Percentiles rank a stretch among this genome's conserved stretches.
Evolutionary conservation across 2,113 vertebrate species (phyloP).

Genomic region (Scatophagus argus): DNA sequence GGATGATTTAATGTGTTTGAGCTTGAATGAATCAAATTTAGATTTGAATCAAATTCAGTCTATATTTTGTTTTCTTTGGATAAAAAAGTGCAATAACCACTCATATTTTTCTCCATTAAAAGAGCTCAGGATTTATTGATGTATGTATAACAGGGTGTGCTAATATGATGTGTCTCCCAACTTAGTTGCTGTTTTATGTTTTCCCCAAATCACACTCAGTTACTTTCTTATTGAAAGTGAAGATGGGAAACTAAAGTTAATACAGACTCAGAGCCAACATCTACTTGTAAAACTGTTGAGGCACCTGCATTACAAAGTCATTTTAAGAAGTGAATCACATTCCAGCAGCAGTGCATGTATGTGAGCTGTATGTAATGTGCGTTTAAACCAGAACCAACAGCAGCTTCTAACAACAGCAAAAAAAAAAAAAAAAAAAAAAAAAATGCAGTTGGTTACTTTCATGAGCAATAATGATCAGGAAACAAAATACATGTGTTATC

Average conservation of each 20-base stretch:
- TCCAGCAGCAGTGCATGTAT: neutral
- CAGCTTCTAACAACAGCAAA: neutral
- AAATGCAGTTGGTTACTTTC: neutral
- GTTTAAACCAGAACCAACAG: neutral
- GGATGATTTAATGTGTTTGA: neutral
- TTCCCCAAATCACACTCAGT: neutral
- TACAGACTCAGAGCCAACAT: neutral
- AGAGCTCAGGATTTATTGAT: too few species aligned
- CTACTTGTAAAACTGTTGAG: neutral
- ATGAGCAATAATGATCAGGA: neutral
- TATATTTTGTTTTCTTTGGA: neutral
- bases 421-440: too few species aligned
- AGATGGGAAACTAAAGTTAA: neutral
- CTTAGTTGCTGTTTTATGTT: too few species aligned
- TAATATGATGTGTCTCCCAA: too few species aligned
- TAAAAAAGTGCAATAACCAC: too few species aligned
- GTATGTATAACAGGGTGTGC: too few species aligned
- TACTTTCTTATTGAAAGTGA: neutral
- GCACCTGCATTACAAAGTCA: neutral
- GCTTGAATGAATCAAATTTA: neutral
- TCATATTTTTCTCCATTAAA: too few species aligned
- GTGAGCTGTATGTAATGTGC: neutral
- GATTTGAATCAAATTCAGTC: neutral
- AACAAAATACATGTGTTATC: neutral
- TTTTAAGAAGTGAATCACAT: neutral